Evolutionary conservation across 1,140 invertebrate species (phyloP).

Genomic region (Lepidurus couesii): DNA sequence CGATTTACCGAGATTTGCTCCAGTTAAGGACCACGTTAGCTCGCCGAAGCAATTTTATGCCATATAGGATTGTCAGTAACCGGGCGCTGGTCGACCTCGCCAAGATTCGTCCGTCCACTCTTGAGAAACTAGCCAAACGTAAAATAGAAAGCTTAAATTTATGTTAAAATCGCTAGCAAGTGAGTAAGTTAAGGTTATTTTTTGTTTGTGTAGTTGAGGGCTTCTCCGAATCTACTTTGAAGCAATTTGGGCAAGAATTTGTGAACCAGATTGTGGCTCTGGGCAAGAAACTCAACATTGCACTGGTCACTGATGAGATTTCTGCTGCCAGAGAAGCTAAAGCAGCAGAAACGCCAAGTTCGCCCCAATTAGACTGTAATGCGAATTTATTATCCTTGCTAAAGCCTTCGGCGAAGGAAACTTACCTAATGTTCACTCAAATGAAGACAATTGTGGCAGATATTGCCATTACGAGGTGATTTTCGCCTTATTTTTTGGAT

Average conservation of each 20-base stretch:
- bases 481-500: too few relatives aligned
- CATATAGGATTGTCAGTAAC: slow-evolving; percentile 58
- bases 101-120: slow-evolving; percentile 47
- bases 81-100: slow-evolving; percentile 52
- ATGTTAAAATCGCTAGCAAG: slow-evolving; percentile 41
- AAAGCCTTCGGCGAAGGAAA: not conserved
- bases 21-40: slow-evolving; percentile 50
- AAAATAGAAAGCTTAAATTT: not conserved
- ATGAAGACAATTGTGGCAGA: too few relatives aligned
- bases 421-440: not conserved
- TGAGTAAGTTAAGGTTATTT: not conserved
- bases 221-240: slow-evolving; percentile 53
- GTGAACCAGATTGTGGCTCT: slow-evolving; percentile 42
- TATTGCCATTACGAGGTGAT: too few relatives aligned
- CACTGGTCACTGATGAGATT: not conserved
- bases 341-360: not conserved
- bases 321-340: not conserved
- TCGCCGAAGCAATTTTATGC: slow-evolving; percentile 49
- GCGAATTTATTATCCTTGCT: not conserved
- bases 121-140: slow-evolving; percentile 42
- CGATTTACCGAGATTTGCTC: slow-evolving; percentile 49
- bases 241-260: slow-evolving; percentile 51
- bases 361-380: not conserved
- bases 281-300: slow-evolving; percentile 40
- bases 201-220: slow-evolving; percentile 45